A percentile compares a stretch with the other conserved stretches of the same genome.
phyloP scores from a whole-genome alignment of 2,113 vertebrate genomes.

The Alligator mississippiensis region DNA sequence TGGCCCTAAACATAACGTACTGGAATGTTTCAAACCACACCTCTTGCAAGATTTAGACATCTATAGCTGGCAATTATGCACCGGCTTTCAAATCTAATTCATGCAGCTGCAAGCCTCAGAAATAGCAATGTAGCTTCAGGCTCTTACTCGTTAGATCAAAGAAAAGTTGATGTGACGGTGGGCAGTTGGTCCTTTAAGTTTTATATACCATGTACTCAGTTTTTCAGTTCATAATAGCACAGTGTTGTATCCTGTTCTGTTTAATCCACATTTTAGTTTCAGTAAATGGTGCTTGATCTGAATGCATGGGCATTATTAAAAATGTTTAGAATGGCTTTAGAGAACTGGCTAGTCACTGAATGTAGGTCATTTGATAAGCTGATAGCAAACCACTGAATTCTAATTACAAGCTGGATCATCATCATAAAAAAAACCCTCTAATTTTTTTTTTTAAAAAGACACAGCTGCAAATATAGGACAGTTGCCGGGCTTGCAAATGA shows the following conservation, averaged over 20 bases:
- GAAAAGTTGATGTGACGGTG: neutral
- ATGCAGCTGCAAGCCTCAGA: neutral
- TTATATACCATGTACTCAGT: neutral
- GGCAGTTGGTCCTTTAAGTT: neutral
- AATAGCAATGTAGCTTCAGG: neutral
- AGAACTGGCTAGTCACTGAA: neutral
- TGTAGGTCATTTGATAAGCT: neutral
- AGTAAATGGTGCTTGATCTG: neutral
- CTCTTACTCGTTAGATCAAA: slow-evolving; percentile 23
- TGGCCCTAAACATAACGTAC: neutral
- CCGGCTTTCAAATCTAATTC: neutral
- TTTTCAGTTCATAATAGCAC: neutral
- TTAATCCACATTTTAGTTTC: slow-evolving; percentile 20
- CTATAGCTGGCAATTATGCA: neutral
- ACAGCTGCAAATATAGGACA: neutral
- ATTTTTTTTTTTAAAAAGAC: neutral
- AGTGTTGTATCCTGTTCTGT: slow-evolving; percentile 13
- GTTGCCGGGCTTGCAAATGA: neutral
- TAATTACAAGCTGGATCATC: neutral
- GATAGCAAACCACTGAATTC: slow-evolving; percentile 7
- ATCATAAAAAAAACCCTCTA: neutral
- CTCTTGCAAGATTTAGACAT: neutral
- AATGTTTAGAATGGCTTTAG: neutral
- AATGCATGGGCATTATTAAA: neutral
- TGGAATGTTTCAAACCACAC: neutral